Evolutionary conservation across 1,140 invertebrate genomes (phyloP), one percentile per base, ranked within the genome.

Genomic region (Drosophila saltans): DNA sequence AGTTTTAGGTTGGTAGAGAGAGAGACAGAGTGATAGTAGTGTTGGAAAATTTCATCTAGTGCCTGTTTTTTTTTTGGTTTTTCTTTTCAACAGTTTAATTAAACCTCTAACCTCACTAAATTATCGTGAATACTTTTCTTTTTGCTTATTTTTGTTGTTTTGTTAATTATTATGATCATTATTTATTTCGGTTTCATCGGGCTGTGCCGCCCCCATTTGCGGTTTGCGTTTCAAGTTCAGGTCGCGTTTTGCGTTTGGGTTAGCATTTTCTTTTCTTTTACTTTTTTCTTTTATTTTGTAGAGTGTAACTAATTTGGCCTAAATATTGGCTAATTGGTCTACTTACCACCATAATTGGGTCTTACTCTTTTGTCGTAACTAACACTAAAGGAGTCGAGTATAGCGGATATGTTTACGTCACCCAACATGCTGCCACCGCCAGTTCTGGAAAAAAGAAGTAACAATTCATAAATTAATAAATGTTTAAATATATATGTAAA

Each of bases 301-400:
- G 30, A 39, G 55, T 80, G 69, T 68, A 52, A 62, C 33, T 76
- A 75, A 33, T 36, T 75, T 36, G 48, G 39, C 43, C 26, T 66
- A 48, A 33, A 64, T 63, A 63, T 78, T 66, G 60, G 43, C 30
- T 71, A 58, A 70, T 80, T 69, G 66, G 55, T 70, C 45, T 83
- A 96, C 97, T 96, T 94, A 98, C 97, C 97, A 96, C 98, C 97
- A 94, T 99, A 99, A 94, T 98, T 98, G 91, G 98, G 98, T 94
- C 98, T 96, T 95, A 99, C 97, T 96, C 98, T 95, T 95, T 98
- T 98, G 94, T 99, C 98, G 94, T 99, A 99, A 94, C 97, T 98
- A 92, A 96, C 95, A 92, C 97, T 97, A 93, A 98, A 97, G 78
- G 96, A 97, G 94, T 98, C 97, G 92, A 98, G 94, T 92, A 98